phyloP scores from a whole-genome alignment of 2,797 vertebrate species.

The Clarias laeviceps region DNA sequence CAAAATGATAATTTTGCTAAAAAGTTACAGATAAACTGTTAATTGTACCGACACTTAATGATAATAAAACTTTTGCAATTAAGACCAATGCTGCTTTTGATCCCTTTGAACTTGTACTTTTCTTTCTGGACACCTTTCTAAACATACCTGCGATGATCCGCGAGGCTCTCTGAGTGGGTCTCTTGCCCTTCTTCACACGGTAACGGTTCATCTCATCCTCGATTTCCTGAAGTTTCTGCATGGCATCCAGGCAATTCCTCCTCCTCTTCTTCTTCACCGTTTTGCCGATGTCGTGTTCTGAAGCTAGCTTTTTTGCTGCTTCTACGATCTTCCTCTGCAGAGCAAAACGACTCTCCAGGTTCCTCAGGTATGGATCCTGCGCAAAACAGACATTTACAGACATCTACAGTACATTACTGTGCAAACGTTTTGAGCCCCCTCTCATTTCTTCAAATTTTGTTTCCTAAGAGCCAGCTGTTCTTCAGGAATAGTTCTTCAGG shows the following conservation, averaged over 20 bases:
- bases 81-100: not conserved
- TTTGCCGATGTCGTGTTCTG: conserved; percentile 88
- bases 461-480: too few relatives aligned
- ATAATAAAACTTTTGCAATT: not conserved
- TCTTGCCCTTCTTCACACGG: conserved; percentile 89
- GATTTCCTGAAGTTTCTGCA: conserved; percentile 93
- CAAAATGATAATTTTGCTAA: not conserved
- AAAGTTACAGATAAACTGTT: not conserved
- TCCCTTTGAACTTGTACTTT: not conserved
- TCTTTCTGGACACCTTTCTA: not conserved
- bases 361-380: conserved; percentile 90
- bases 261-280: conserved; percentile 94
- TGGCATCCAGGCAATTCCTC: conserved; percentile 88
- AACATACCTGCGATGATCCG: conserved; percentile 83
- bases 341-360: conserved; percentile 93
- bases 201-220: conserved; percentile 95
- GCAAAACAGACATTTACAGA: conserved; percentile 4
- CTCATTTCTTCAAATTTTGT: too few relatives aligned
- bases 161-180: conserved; percentile 86
- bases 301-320: conserved; percentile 92
- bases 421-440: too few relatives aligned
- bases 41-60: not conserved
- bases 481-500: too few relatives aligned
- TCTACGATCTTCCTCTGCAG: conserved; percentile 96
- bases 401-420: too few relatives aligned